These are phyloP conservation scores for Erebia ligea DNA, from an alignment of 2,888 invertebrate species.

Conservation along the genomic window DNA sequence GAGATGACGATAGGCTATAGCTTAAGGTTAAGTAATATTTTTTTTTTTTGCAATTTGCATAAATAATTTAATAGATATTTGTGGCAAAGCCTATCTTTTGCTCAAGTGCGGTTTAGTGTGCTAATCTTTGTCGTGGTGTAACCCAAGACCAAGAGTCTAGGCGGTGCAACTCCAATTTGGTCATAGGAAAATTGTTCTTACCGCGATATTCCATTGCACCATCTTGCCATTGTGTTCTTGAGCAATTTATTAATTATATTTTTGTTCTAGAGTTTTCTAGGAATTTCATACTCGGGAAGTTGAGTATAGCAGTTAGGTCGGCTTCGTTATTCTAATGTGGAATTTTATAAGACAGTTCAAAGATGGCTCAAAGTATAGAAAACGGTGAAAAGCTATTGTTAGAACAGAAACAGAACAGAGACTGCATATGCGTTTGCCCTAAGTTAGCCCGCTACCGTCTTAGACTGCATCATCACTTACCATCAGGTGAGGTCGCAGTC, in stretches of 20 bases:
- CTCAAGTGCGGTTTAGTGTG: slow-evolving; percentile 9
- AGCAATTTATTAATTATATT: slow-evolving; percentile 24
- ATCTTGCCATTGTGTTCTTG: slow-evolving; percentile 30
- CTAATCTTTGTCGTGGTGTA: slow-evolving; percentile 26
- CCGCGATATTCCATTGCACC: slow-evolving; percentile 37
- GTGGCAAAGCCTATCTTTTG: background rate
- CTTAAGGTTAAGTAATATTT: too few species aligned
- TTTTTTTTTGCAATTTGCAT: background rate
- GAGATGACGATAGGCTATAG: too few species aligned
- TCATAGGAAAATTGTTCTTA: slow-evolving; percentile 40
- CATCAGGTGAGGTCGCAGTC: too few species aligned
- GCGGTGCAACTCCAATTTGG: slow-evolving; percentile 34
- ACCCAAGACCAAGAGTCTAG: slow-evolving; percentile 8
- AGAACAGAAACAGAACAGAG: too few species aligned
- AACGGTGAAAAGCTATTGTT: too few species aligned
- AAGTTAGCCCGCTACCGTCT: too few species aligned
- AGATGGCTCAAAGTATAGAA: too few species aligned
- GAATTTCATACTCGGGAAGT: background rate
- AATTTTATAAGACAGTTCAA: background rate
- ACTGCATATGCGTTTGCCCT: too few species aligned
- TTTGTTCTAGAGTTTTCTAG: background rate
- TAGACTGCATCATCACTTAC: too few species aligned
- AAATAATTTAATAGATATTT: background rate
- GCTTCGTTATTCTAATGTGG: background rate
- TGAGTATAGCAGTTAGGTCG: background rate